Evolutionary conservation across 2,797 vertebrate genomes (phyloP).

Genomic region (Naso thynnoides): DNA sequence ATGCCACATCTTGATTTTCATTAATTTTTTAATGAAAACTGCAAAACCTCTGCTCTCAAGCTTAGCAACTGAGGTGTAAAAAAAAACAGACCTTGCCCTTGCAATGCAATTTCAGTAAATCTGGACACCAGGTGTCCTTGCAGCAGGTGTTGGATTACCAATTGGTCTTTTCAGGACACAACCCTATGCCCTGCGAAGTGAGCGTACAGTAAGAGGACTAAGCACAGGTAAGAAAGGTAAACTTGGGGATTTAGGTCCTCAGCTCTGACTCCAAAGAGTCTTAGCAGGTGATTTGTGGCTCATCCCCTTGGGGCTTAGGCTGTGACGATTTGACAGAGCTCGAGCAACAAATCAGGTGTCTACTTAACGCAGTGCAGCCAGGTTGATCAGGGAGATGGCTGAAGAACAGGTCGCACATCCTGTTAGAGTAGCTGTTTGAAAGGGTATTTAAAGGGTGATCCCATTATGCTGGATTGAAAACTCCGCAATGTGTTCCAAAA

Average conservation of each 20-base stretch:
- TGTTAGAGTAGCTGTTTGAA: constrained; percentile 74
- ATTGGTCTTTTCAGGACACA: constrained; percentile 75
- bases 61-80: constrained; percentile 52
- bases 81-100: constrained; percentile 37
- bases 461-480: constrained; percentile 75
- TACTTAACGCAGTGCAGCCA: constrained; percentile 71
- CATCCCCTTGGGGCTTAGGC: constrained; percentile 83
- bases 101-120: constrained; percentile 53
- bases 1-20: constrained; percentile 13
- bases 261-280: constrained; percentile 89
- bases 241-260: constrained; percentile 88
- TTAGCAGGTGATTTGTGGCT: constrained; percentile 93
- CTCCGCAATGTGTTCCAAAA: constrained; percentile 63
- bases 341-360: constrained; percentile 77
- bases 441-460: constrained; percentile 76
- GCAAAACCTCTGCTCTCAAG: constrained; percentile 3
- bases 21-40: not conserved
- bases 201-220: constrained; percentile 84
- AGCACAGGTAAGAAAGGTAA: constrained; percentile 86
- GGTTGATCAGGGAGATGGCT: constrained; percentile 65
- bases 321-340: constrained; percentile 86
- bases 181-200: constrained; percentile 78
- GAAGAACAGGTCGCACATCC: constrained; percentile 64
- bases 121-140: constrained; percentile 73
- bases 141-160: constrained; percentile 75